A percentile compares a stretch with the other conserved stretches of the same genome.
Conservation (phyloP, 2,797 vertebrate genomes). For the Argya squamiceps region DNA sequence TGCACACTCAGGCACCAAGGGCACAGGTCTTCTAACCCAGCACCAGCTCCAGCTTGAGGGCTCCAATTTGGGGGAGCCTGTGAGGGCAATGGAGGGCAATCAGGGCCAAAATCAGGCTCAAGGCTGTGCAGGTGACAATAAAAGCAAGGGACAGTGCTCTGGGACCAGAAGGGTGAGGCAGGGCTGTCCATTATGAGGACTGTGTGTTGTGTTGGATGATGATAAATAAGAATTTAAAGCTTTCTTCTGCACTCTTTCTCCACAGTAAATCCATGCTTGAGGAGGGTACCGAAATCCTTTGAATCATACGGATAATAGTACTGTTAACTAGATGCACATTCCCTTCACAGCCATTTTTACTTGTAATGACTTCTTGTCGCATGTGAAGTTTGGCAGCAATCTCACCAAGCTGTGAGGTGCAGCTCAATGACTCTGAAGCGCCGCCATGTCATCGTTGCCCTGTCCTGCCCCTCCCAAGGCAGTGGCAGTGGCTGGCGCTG, state of each 20-base stretch:
- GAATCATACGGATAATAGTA: neutral
- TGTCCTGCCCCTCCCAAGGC: too few relatives aligned
- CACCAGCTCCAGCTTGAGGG: neutral
- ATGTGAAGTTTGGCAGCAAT: neutral
- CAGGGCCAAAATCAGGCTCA: neutral
- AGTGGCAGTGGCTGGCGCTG: rapidly evolving
- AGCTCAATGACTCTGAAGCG: rapidly evolving
- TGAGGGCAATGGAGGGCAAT: neutral
- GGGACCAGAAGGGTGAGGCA: neutral
- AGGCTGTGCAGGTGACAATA: neutral
- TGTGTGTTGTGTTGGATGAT: rapidly evolving
- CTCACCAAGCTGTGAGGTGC: neutral
- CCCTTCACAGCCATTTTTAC: neutral
- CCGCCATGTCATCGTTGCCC: rapidly evolving
- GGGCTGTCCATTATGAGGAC: neutral
- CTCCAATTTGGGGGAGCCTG: rapidly evolving
- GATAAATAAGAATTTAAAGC: neutral
- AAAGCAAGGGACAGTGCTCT: neutral
- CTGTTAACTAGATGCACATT: neutral
- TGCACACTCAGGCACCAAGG: neutral
- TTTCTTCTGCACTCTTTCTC: neutral
- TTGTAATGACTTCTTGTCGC: neutral
- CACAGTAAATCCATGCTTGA: neutral
- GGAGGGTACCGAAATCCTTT: neutral
- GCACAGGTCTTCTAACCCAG: neutral